These are phyloP conservation scores for Cryptophagus acutangulus DNA, from an alignment of 2,888 invertebrate species.

Conservation along the genomic window DNA sequence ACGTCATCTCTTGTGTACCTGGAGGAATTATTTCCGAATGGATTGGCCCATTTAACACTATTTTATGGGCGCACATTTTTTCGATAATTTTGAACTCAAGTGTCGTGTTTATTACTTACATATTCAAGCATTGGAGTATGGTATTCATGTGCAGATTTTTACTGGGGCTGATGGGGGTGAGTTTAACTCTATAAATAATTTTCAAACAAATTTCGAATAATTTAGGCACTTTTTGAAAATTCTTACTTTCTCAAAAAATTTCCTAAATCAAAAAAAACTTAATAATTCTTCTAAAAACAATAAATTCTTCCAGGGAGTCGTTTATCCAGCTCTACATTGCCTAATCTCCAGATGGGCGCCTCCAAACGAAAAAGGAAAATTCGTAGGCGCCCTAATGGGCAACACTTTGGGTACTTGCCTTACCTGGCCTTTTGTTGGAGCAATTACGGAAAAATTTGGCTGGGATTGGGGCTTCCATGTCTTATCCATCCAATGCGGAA, in stretches of 20 bases:
- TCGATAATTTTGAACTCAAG: constrained; percentile 38
- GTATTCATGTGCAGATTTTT: constrained; percentile 54
- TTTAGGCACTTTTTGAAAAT: too few species aligned
- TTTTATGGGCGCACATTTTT: constrained; percentile 29
- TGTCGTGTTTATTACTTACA: constrained; percentile 54
- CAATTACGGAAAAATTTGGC: constrained; percentile 57
- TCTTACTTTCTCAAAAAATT: too few species aligned
- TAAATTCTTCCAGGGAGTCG: constrained; percentile 50
- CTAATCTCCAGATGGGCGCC: constrained; percentile 70
- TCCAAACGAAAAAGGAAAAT: constrained; percentile 69
- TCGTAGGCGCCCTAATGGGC: constrained; percentile 66
- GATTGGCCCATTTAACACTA: constrained; percentile 32
- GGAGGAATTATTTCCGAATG: constrained; percentile 32
- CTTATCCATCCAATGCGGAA: constrained; percentile 53
- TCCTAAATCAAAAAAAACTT: not conserved
- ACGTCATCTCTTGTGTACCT: constrained; percentile 30
- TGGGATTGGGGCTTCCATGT: constrained; percentile 68
- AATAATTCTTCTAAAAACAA: constrained; percentile 5
- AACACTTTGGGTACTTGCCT: constrained; percentile 68
- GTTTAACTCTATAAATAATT: constrained; percentile 26
- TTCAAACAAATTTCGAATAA: constrained; percentile 1
- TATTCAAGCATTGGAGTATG: constrained; percentile 48
- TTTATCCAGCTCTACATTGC: constrained; percentile 61
- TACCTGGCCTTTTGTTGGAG: constrained; percentile 64
- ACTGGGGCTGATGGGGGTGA: constrained; percentile 58